These are phyloP conservation scores for Yponomeuta malinellus DNA, from an alignment of 2,888 invertebrate genomes.

Conservation along the genomic window DNA sequence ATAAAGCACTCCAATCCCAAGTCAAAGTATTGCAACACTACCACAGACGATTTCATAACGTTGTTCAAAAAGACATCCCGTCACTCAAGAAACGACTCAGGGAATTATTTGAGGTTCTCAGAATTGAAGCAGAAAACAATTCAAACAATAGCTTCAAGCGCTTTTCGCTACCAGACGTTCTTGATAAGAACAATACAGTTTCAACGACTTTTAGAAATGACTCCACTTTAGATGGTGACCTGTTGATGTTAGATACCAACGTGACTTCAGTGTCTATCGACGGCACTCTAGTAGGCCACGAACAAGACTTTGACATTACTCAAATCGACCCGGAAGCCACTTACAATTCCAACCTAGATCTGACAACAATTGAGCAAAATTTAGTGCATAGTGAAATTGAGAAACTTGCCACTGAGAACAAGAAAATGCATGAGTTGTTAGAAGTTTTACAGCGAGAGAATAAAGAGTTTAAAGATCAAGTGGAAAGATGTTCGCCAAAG, in stretches of 20 bases:
- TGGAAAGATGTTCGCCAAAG: background rate
- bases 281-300: slow-evolving; percentile 48
- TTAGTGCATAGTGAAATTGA: slow-evolving; percentile 31
- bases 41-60: slow-evolving; percentile 52
- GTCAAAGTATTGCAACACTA: slow-evolving; percentile 59
- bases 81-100: slow-evolving; percentile 51
- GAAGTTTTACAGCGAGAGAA: slow-evolving; percentile 19
- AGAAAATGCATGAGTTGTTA: slow-evolving; percentile 5
- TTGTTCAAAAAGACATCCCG: slow-evolving; percentile 62
- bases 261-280: slow-evolving; percentile 45
- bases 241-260: slow-evolving; percentile 66
- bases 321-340: slow-evolving; percentile 33
- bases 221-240: slow-evolving; percentile 58
- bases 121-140: slow-evolving; percentile 33
- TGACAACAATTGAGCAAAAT: slow-evolving; percentile 29
- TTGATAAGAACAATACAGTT: slow-evolving; percentile 41
- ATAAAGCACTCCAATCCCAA: slow-evolving; percentile 55
- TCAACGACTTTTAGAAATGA: slow-evolving; percentile 48
- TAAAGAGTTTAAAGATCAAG: slow-evolving; percentile 21
- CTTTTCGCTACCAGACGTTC: slow-evolving; percentile 50
- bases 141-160: slow-evolving; percentile 44
- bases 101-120: slow-evolving; percentile 47
- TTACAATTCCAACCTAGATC: slow-evolving; percentile 21
- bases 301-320: slow-evolving; percentile 54
- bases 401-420: slow-evolving; percentile 27